Base-by-base conservation (phyloP, 2,888 invertebrate genomes). In the Cheilosia urbana region DNA sequence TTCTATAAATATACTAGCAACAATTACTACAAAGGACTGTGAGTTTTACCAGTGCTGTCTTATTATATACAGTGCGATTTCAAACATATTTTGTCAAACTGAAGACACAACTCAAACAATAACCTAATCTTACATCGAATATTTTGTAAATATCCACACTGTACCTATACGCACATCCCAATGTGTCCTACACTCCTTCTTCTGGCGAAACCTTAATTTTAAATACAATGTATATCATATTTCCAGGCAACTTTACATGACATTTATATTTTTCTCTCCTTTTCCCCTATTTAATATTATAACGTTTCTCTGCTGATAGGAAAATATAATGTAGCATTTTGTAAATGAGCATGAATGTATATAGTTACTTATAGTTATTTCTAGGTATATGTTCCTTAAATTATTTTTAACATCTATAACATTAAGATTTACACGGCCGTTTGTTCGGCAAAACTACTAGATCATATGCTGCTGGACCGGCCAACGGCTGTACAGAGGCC, bases 401-500 rank as follows among this genome's bases (percentile, higher is more conserved):
- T 7, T 63, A 60, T 9, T 24, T 24, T 57, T 34, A 63, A 17
- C 27, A 51, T 9, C 24, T 73, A 68, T 53, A 69, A 77, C 62
- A 66, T 24, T 9, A 3, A 66, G 53, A 42, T 63, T 87, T 83
- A 88, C 69, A 88, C 88, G 62, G 87, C 87, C 68, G 87, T 87
- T 63, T 87, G 84, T 17, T 71, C 77, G 58, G 49, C 80, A 76
- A 84, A 78, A 62, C 82, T 87, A 51, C 81, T 85, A 69, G 88
- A 88, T 89, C 91, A 92, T 87, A 92, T 91, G 88, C 91, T 92
- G 88, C 91, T 91, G 65, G 92, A 91, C 1, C 91, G 90, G 49
- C 92, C 92, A 53, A 90, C 89, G 45, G 90, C 90, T 42, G 90
- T 90, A 78, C 90, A 91, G 27, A 91, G 90, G 66, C 91, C 92